phyloP scores from a whole-genome alignment of 2,113 vertebrate genomes.

The Tupaia tana region DNA sequence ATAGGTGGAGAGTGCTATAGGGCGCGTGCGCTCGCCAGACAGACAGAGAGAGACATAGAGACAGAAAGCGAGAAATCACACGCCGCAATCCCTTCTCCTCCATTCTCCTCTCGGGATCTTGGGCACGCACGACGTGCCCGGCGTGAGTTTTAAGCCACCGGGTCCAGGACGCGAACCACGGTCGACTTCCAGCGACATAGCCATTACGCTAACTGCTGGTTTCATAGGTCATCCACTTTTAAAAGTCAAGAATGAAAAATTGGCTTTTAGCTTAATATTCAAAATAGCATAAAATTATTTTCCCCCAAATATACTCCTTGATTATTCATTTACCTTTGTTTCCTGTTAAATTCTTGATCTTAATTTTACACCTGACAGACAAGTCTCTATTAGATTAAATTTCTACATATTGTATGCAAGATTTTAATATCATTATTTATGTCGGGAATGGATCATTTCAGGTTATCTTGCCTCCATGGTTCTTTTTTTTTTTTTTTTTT shows the following conservation, averaged over 20 bases:
- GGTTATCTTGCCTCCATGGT: background rate
- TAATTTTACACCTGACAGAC: background rate
- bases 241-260: background rate
- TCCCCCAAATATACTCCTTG: background rate
- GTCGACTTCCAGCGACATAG: too few relatives aligned
- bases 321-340: constrained; percentile 29
- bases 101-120: too few relatives aligned
- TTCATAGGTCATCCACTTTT: background rate
- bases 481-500: background rate
- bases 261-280: background rate
- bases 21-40: too few relatives aligned
- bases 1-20: too few relatives aligned
- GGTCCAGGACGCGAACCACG: too few relatives aligned
- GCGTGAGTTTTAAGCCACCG: too few relatives aligned
- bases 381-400: background rate
- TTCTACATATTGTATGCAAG: background rate
- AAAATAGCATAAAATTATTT: background rate
- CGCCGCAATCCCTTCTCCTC: too few relatives aligned
- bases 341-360: background rate
- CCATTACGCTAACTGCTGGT: too few relatives aligned
- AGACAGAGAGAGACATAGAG: too few relatives aligned
- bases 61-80: too few relatives aligned
- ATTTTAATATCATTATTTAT: background rate
- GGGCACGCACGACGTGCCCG: too few relatives aligned
- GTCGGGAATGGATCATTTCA: background rate